Percentiles rank a stretch among this genome's conserved stretches.
Evolutionary conservation across 2,888 invertebrate species (phyloP).

Genomic region (Campoletis raptor): DNA sequence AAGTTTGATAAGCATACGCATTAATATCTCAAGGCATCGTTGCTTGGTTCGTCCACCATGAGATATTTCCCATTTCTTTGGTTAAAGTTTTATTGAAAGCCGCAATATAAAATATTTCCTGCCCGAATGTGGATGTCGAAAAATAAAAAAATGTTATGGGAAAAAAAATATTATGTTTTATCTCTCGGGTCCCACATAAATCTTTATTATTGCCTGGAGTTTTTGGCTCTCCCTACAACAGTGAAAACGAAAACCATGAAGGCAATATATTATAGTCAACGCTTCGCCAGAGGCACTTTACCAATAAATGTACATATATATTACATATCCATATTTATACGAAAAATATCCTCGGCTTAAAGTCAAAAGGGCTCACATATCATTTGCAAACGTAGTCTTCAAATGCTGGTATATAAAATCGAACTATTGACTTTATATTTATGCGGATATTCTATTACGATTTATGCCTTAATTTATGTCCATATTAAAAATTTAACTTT

Average conservation of each 20-base stretch:
- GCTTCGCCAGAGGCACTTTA: constrained; percentile 20
- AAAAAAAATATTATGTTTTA: constrained; percentile 31
- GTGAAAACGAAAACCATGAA: constrained; percentile 6
- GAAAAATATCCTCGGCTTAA: not conserved
- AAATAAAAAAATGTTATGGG: constrained; percentile 13
- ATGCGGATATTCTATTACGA: not conserved
- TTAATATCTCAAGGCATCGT: constrained; percentile 21
- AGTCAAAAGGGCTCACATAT: not conserved
- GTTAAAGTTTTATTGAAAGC: not conserved
- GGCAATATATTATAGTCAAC: constrained; percentile 52
- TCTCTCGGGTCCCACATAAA: constrained; percentile 28
- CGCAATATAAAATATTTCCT: not conserved
- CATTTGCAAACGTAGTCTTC: not conserved
- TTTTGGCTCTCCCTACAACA: constrained; percentile 13
- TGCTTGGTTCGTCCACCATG: not conserved
- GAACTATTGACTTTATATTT: not conserved
- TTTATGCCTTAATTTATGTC: not conserved
- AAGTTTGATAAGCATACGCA: constrained; percentile 38
- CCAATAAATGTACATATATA: constrained; percentile 22
- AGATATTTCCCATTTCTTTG: not conserved
- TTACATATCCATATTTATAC: not conserved
- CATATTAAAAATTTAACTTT: not conserved
- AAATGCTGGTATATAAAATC: not conserved
- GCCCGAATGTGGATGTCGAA: not conserved
- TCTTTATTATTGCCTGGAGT: constrained; percentile 36